phyloP scores from a whole-genome alignment of 2,113 vertebrate genomes.

The Clinocottus analis region DNA sequence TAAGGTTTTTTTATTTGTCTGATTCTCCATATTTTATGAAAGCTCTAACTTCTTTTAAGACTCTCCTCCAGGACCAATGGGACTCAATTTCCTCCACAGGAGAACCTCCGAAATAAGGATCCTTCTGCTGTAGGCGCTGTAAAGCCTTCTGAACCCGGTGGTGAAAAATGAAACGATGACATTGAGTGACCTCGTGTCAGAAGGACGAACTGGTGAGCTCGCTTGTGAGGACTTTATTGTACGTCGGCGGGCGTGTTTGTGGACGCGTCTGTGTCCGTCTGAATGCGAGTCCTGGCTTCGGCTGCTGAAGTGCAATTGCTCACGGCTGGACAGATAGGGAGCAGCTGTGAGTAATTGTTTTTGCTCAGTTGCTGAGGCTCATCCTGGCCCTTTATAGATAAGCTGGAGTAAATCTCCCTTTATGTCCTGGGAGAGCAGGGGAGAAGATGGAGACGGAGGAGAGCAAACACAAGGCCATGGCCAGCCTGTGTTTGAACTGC shows the following conservation, averaged over 20 bases:
- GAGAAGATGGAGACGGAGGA: slow-evolving; percentile 68
- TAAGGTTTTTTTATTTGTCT: background rate
- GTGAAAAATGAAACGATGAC: slow-evolving; percentile 1
- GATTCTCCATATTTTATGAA: background rate
- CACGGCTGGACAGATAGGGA: slow-evolving; percentile 69
- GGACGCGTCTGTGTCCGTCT: slow-evolving; percentile 44
- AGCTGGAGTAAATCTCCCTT: slow-evolving; percentile 81
- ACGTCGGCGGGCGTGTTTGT: slow-evolving; percentile 1
- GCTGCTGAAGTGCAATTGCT: slow-evolving; percentile 66
- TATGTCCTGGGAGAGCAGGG: slow-evolving; percentile 75
- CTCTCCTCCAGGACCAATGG: background rate
- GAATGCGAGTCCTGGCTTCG: slow-evolving; percentile 37
- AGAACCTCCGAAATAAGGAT: background rate
- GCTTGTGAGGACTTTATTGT: slow-evolving; percentile 15
- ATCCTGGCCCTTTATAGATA: slow-evolving; percentile 84
- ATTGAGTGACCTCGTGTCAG: slow-evolving; percentile 28
- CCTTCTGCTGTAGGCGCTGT: background rate
- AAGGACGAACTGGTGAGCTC: slow-evolving; percentile 2
- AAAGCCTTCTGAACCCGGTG: background rate
- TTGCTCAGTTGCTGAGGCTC: slow-evolving; percentile 75
- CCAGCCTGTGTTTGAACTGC: slow-evolving; percentile 73
- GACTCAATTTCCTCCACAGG: background rate
- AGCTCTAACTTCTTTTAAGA: background rate
- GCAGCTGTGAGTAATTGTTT: slow-evolving; percentile 81
- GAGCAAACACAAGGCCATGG: slow-evolving; percentile 74